Base-by-base conservation (phyloP, 2,888 invertebrate species). In the Cantharis flavilabris region DNA sequence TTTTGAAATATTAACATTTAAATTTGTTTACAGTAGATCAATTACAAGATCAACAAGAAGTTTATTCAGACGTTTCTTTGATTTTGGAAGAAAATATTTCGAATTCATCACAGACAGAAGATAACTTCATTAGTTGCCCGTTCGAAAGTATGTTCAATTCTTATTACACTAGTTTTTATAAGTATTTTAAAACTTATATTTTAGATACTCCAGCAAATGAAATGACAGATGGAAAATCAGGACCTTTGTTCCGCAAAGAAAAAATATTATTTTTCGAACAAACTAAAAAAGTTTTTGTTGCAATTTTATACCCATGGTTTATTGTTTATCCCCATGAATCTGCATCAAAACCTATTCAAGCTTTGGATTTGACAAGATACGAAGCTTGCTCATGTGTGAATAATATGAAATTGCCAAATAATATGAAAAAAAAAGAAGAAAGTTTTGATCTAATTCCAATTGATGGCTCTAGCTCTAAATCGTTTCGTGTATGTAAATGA, bases 361-460 rank as follows among this genome's bases (percentile, higher is more conserved):
- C 77, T 10, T 70, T 80, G 64, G 79, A 81, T 76, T 69, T 81
- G 62, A 69, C 71, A 7, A 70, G 74, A 20, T 81, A 79, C 73
- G 70, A 72, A 70, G 80, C 79, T 26, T 49, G n/a, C 5, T n/a
- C 49, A 7, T 49, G 49, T 49, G 26, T 5, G 9, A 26, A 7
- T 26, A 26, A 26, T 26, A 13, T n/a, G 7, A 49, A 49, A 11
- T 65, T 73, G 69, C 70, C 73, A 23, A 67, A 23, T 64, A 74
- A 78, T 49, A 62, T 77, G 69, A 75, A 80, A 75, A 76, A 73
- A 9, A 74, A 73, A 16, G 71, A 76, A 7, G 79, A 74, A 30
- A 72, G 71, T 69, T 79, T 79, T 62, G 74, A 76, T 30, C 18
- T 79, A 18, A 14, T 74, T n/a, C 16, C 71, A 20, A 5, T 16